phyloP scores from a whole-genome alignment of 2,797 vertebrate genomes.

The Mastacembelus armatus region DNA sequence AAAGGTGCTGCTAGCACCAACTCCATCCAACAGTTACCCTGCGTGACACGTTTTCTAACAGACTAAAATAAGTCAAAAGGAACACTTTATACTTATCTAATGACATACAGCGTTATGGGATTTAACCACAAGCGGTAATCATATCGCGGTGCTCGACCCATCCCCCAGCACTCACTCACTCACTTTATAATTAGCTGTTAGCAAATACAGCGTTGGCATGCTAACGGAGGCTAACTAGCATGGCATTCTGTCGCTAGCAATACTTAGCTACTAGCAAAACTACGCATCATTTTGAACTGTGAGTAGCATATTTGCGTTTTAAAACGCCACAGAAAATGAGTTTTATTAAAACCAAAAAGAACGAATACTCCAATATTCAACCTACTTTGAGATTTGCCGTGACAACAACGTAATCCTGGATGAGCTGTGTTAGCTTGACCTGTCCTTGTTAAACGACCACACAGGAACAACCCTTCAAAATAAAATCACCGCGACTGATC shows the following conservation, averaged over 20 bases:
- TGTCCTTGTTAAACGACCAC: conserved; percentile 43
- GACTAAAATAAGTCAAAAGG: not conserved
- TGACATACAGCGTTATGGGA: not conserved
- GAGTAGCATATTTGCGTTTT: not conserved
- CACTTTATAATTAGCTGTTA: conserved; percentile 52
- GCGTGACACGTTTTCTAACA: conserved; percentile 3
- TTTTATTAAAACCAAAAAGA: accelerated
- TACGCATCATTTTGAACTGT: not conserved
- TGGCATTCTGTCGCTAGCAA: conserved; percentile 22
- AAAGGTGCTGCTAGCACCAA: not conserved
- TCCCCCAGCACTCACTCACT: conserved; percentile 53
- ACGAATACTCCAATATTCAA: accelerated
- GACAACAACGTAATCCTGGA: not conserved
- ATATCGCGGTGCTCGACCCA: conserved; percentile 21
- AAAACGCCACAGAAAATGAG: accelerated
- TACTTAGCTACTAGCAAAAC: too few relatives aligned
- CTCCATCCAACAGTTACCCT: conserved; percentile 11
- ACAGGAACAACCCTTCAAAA: conserved; percentile 49
- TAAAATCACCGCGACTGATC: conserved; percentile 31
- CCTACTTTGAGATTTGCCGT: conserved; percentile 36
- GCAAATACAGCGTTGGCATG: conserved; percentile 65
- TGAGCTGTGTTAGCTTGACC: conserved; percentile 10
- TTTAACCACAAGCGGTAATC: conserved; percentile 29
- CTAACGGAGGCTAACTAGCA: conserved; percentile 62
- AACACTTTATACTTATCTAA: accelerated